These are phyloP conservation scores for Megalurothrips usitatus DNA, from an alignment of 2,888 invertebrate genomes.

Conservation along the genomic window DNA sequence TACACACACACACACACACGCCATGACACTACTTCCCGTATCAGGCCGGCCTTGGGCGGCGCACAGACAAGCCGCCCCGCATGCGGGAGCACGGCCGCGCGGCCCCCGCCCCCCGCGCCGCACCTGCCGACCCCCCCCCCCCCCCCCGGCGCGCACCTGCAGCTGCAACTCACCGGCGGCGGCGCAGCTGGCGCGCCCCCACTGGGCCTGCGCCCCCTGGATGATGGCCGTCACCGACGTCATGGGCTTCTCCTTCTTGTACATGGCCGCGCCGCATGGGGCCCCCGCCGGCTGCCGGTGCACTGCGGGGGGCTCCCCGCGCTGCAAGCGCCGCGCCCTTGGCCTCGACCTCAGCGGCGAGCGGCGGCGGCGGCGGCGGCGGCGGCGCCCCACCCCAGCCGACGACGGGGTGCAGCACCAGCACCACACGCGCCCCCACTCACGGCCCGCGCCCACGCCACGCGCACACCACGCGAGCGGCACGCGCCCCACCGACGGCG, in stretches of 20 bases:
- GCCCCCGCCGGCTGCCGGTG: too few species aligned
- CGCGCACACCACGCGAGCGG: background rate
- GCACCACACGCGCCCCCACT: background rate
- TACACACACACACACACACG: background rate
- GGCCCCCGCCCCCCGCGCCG: too few species aligned
- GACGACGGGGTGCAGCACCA: background rate
- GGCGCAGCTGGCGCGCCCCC: conserved; percentile 54
- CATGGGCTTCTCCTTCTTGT: conserved; percentile 83
- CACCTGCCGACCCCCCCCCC: too few species aligned
- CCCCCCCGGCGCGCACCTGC: too few species aligned
- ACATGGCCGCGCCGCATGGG: conserved; percentile 52
- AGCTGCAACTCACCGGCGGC: background rate
- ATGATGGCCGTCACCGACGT: conserved; percentile 81
- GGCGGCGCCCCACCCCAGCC: background rate
- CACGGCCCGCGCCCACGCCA: background rate
- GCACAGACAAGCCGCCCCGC: too few species aligned
- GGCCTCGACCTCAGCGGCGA: background rate
- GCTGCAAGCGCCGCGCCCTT: background rate
- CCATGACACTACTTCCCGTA: background rate
- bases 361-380: background rate
- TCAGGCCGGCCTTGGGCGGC: too few species aligned
- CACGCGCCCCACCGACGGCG: background rate
- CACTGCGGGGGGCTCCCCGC: too few species aligned
- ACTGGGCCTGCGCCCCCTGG: conserved; percentile 59
- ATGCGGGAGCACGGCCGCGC: too few species aligned